A percentile compares a stretch with the other conserved stretches of the same genome.
These are phyloP conservation scores for Narcine bancroftii DNA, from an alignment of 2,113 vertebrate species.

Conservation along the genomic window DNA sequence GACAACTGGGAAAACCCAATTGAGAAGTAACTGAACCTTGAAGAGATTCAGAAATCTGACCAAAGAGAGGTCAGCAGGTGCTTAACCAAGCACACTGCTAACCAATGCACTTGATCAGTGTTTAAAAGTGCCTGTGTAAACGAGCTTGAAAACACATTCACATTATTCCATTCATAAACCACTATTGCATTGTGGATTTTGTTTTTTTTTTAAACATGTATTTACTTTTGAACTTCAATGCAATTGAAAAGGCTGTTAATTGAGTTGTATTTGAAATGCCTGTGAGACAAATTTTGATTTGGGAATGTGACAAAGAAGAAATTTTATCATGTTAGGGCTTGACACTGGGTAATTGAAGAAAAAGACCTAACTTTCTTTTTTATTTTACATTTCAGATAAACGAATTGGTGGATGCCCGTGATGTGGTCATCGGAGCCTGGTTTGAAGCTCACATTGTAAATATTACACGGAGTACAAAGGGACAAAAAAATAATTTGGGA, in stretches of 20 bases:
- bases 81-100: background rate
- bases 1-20: too few species aligned
- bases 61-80: background rate
- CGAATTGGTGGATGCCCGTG: constrained; percentile 94
- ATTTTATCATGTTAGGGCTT: background rate
- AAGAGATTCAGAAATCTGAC: background rate
- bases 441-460: constrained; percentile 90
- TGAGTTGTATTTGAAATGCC: background rate
- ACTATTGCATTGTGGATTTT: background rate
- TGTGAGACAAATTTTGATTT: background rate
- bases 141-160: background rate
- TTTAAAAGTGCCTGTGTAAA: background rate
- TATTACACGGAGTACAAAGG: constrained; percentile 71
- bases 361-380: background rate
- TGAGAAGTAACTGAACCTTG: background rate
- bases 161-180: too few species aligned
- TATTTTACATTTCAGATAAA: constrained; percentile 71
- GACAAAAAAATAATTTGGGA: constrained; percentile 68
- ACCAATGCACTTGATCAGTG: background rate
- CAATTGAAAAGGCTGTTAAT: too few species aligned
- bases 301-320: background rate
- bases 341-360: background rate
- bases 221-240: background rate
- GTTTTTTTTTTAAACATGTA: background rate
- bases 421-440: constrained; percentile 88